Evolutionary conservation across 2,888 invertebrate genomes (phyloP).

Genomic region (Ophraella communa): DNA sequence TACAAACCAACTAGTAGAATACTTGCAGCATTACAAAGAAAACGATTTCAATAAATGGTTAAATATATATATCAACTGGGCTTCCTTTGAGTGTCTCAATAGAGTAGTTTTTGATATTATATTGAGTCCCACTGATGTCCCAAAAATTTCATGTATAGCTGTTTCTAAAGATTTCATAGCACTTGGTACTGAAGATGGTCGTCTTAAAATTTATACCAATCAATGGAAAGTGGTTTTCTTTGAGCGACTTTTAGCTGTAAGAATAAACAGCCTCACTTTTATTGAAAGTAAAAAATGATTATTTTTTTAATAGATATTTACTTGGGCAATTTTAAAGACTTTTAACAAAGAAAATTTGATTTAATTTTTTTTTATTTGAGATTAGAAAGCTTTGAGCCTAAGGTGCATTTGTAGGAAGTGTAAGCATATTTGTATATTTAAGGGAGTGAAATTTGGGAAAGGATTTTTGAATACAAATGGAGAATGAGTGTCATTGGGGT

Average conservation of each 20-base stretch:
- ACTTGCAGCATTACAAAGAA: conserved; percentile 49
- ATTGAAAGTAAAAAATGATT: conserved; percentile 41
- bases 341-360: neutral
- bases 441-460: too few relatives aligned
- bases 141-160: conserved; percentile 54
- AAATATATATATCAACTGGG: conserved; percentile 55
- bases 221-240: conserved; percentile 50
- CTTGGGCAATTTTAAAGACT: conserved; percentile 1
- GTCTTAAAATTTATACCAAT: conserved; percentile 51
- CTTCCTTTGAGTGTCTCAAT: conserved; percentile 52
- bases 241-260: conserved; percentile 51
- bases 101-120: conserved; percentile 51
- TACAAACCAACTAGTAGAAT: conserved; percentile 52
- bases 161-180: conserved; percentile 54
- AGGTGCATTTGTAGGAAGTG: too few relatives aligned
- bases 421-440: too few relatives aligned
- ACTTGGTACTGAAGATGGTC: conserved; percentile 55
- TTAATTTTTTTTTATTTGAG: too few relatives aligned
- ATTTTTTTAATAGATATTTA: neutral
- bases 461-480: too few relatives aligned
- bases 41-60: conserved; percentile 50
- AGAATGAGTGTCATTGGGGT: too few relatives aligned
- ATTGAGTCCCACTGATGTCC: conserved; percentile 51
- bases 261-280: conserved; percentile 52
- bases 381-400: neutral